These are phyloP conservation scores for Mormyrus iriodes DNA, from an alignment of 2,113 vertebrate genomes.

Conservation along the genomic window DNA sequence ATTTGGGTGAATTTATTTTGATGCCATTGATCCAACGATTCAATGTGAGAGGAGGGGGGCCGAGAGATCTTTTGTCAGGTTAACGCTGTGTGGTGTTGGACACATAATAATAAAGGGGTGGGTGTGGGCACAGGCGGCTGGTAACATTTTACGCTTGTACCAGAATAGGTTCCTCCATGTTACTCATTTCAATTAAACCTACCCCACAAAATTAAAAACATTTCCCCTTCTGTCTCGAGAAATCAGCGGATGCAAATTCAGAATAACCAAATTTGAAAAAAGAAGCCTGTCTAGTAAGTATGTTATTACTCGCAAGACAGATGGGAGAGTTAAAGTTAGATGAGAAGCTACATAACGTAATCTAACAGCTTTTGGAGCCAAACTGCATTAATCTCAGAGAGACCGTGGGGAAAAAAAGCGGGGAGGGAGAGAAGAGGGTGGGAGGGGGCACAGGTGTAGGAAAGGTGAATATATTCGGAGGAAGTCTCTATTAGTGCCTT, in stretches of 20 bases:
- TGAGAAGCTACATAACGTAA: not conserved
- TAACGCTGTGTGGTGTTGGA: not conserved
- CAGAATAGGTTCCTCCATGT: not conserved
- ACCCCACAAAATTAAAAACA: constrained; percentile 42
- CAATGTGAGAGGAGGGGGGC: not conserved
- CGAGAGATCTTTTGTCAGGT: not conserved
- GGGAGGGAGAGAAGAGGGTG: not conserved
- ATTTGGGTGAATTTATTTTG: not conserved
- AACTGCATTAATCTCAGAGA: not conserved
- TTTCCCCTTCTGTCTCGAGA: constrained; percentile 50
- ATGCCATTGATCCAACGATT: not conserved
- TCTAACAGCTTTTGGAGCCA: not conserved
- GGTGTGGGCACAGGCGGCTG: constrained; percentile 1
- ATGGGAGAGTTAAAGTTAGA: constrained; percentile 13
- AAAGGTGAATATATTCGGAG: not conserved
- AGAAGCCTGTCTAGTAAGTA: constrained; percentile 7
- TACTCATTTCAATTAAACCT: constrained; percentile 2
- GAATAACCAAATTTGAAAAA: constrained; percentile 52
- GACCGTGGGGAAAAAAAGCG: not conserved
- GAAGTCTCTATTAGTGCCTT: not conserved
- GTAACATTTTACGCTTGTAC: constrained; percentile 25
- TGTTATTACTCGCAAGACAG: constrained; percentile 19
- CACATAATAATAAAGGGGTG: not conserved
- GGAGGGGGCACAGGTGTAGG: not conserved
- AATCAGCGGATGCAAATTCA: constrained; percentile 49